Evolutionary conservation across 2,888 invertebrate genomes (phyloP), one percentile per base, ranked within the genome.

Genomic region (Heliconius charithonia): DNA sequence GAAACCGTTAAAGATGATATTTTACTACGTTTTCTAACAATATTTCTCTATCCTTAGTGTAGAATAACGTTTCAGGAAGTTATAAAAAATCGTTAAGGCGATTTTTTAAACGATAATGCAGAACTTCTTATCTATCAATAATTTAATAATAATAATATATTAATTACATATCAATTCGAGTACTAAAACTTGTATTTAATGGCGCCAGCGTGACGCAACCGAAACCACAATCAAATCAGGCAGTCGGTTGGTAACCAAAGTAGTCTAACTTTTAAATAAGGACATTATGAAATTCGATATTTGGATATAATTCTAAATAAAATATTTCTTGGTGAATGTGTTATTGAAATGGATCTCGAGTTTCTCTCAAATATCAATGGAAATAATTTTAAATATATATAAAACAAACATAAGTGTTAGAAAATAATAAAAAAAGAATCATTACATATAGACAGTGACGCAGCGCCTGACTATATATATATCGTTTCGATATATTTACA

Each of bases 191-290:
- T 71, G 75, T 79, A 79, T 75, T 29, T 41, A 29, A 65, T 79
- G 79, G 79, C 79, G 79, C 79, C 79, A 19, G 25, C 56, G 75
- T 76, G 75, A 76, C 74, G 74, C 74, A 74, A 63, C 63, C 32
- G 62, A 41, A 74, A 63, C 41, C 37, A 62, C 41, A 69, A 25
- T 16, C 69, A 69, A 69, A 69, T 69, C 9, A 69, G 69, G 1
- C 9, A 25, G 41, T 69, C 37, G 69, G 32, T 29, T 9, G 1
- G 69, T 69, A 69, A 69, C 77, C 72, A 77, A 51, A 66, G 32
- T 45, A 37, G 59, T 67, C 66, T 77, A 66, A 67, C 25, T 72
- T 29, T 25, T 25, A 25, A 69, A 45, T 69, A 45, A 69, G 41
- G 69, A 45, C 41, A 45, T 45, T 69, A 41, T 25, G 69, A 25